Conservation (phyloP, 1,140 invertebrate species). For the Macrostomum lignano region DNA sequence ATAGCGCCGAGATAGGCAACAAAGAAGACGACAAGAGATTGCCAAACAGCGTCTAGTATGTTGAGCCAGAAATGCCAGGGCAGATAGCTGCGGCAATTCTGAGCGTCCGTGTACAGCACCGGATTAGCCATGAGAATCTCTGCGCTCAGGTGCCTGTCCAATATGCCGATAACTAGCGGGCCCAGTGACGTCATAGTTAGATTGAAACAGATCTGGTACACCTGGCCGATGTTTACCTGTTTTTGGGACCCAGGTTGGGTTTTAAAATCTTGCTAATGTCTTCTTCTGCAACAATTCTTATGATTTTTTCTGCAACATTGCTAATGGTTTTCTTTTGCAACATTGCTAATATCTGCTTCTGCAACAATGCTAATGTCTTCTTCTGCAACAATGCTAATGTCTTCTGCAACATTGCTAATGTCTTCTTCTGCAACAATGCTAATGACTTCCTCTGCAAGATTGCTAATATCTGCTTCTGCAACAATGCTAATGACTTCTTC, state of each 20-base stretch:
- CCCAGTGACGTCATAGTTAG: constrained; percentile 19
- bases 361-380: too few relatives aligned
- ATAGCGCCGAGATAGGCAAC: background rate
- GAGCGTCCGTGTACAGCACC: background rate
- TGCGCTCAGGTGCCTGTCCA: constrained; percentile 47
- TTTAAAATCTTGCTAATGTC: constrained; percentile 19
- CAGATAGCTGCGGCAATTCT: background rate
- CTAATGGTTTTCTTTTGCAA: background rate
- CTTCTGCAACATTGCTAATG: too few relatives aligned
- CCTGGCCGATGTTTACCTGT: constrained; percentile 18
- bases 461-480: too few relatives aligned
- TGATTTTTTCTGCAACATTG: constrained; percentile 13
- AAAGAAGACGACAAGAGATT: constrained; percentile 1
- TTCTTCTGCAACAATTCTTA: constrained; percentile 21
- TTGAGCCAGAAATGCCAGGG: constrained; percentile 6
- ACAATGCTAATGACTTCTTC: too few relatives aligned
- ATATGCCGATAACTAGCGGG: constrained; percentile 37
- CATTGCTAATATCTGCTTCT: too few relatives aligned
- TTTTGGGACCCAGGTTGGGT: too few relatives aligned
- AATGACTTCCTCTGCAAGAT: too few relatives aligned
- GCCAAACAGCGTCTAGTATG: constrained; percentile 6
- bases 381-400: too few relatives aligned
- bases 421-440: too few relatives aligned
- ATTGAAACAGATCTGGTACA: constrained; percentile 20
- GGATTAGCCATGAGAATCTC: constrained; percentile 2